phyloP scores from a whole-genome alignment of 53 echinoderm and acorn worm genomes.

The Echinometra lucunter region DNA sequence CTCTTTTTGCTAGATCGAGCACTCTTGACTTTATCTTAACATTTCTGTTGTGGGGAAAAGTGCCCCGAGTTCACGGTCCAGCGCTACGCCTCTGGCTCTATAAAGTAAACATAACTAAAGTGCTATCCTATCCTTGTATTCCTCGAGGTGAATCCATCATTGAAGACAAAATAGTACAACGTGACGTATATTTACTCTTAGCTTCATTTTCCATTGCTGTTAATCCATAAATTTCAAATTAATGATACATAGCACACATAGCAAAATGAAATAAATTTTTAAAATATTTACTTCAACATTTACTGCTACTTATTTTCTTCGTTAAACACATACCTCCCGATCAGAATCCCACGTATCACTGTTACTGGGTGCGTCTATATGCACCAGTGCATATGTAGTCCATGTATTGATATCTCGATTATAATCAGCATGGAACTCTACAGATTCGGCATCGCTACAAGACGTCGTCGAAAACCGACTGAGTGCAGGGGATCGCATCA shows the following conservation, averaged over 20 bases:
- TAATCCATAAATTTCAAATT: too few species aligned
- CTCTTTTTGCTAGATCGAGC: too few species aligned
- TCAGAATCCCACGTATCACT: constrained; percentile 69
- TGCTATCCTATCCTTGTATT: too few species aligned
- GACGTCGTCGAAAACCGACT: constrained; percentile 63
- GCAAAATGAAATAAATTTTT: background rate
- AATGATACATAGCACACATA: background rate
- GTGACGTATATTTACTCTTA: too few species aligned
- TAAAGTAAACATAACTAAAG: too few species aligned
- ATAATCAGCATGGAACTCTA: constrained; percentile 92
- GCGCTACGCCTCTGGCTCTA: too few species aligned
- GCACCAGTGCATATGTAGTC: constrained; percentile 96
- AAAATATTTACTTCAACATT: background rate
- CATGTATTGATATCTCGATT: constrained; percentile 94
- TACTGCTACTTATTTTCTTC: background rate
- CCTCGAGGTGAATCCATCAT: too few species aligned
- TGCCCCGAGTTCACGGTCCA: too few species aligned
- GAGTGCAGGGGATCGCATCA: constrained; percentile 60
- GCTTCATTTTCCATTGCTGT: too few species aligned
- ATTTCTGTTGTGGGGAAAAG: too few species aligned
- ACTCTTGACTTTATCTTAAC: too few species aligned
- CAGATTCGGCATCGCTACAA: constrained; percentile 76
- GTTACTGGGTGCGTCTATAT: constrained; percentile 78
- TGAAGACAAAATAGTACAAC: too few species aligned
- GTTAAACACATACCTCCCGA: constrained; percentile 65